Evolutionary conservation across 2,888 invertebrate species (phyloP).

Genomic region (Willowsia nigromaculata): DNA sequence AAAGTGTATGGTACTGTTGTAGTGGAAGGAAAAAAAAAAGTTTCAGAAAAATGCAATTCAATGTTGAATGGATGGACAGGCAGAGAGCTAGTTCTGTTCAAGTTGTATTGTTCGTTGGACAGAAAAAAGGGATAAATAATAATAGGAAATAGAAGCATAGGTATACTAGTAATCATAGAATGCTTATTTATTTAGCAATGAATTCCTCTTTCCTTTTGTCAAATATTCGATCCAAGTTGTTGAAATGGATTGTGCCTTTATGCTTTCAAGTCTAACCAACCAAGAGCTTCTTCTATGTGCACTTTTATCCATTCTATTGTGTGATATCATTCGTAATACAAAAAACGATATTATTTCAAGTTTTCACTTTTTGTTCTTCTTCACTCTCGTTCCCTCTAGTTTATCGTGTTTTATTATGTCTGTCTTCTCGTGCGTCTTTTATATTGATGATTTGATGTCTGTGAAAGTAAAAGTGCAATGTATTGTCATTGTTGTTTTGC

Average conservation of each 20-base stretch:
- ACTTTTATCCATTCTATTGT: not conserved
- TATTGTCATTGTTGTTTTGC: not conserved
- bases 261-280: too few relatives aligned
- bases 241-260: not conserved
- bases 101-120: constrained; percentile 13
- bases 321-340: not conserved
- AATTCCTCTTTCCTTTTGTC: not conserved
- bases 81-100: not conserved
- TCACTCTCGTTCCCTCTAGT: not conserved
- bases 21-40: not conserved
- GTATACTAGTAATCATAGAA: not conserved
- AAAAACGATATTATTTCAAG: not conserved
- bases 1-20: not conserved
- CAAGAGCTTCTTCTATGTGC: not conserved
- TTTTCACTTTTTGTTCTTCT: not conserved
- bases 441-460: not conserved
- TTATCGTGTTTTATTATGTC: not conserved
- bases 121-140: not conserved
- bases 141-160: not conserved
- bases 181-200: not conserved
- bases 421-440: not conserved
- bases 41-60: not conserved
- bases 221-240: not conserved
- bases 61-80: not conserved
- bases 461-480: constrained; percentile 5